Base-by-base conservation (phyloP, 2,113 vertebrate genomes). In the Ornithorhynchus anatinus region DNA sequence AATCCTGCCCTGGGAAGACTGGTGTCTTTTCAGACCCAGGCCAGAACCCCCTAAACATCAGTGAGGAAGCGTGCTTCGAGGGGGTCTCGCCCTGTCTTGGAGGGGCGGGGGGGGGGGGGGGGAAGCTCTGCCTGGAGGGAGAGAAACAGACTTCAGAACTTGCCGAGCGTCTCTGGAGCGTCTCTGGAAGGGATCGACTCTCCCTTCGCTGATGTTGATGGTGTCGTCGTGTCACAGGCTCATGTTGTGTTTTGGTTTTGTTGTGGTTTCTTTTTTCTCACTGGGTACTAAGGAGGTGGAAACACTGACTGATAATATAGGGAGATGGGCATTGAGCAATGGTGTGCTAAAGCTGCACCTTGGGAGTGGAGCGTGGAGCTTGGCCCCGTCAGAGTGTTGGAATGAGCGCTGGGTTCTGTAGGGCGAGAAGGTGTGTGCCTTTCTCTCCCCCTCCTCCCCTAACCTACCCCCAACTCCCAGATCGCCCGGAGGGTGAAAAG, bases 311-410 rank as follows among this genome's bases (percentile, higher is more conserved):
- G 33, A 9, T 66, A 39, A 60, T 57, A 35, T 20, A 74, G 43
- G 47, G 63, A 80, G 77, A 72, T 22, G 44, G 85, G 69, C 59
- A n/a, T 77, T 81, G 75, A 61, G 83, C 78, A 85, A 82, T 23
- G 63, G 25, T 36, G 32, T 40, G 32, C 61, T 48, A 40, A 42
- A 57, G 59, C 70, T 66, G 83, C 67, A 44, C 75, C 53, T 73
- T 72, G 86, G 86, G 86, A 7, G 75, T 85, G 78, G 78, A 80
- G 39, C 35, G 60, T 88, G 86, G 80, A 73, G 79, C 75, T 83
- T 84, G 67, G 51, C 50, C 29, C 35, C 76, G 56, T 74, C 9
- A 5, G 59, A 48, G 59, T 32, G 43, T 66, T 60, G 82, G 80
- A 72, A 77, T 67, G 82, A n/a, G n/a, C 59, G 72, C 44, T 9